Percentiles rank a stretch among this genome's conserved stretches.
Conservation (phyloP, 2,113 vertebrate genomes). For the Ciconia boyciana region DNA sequence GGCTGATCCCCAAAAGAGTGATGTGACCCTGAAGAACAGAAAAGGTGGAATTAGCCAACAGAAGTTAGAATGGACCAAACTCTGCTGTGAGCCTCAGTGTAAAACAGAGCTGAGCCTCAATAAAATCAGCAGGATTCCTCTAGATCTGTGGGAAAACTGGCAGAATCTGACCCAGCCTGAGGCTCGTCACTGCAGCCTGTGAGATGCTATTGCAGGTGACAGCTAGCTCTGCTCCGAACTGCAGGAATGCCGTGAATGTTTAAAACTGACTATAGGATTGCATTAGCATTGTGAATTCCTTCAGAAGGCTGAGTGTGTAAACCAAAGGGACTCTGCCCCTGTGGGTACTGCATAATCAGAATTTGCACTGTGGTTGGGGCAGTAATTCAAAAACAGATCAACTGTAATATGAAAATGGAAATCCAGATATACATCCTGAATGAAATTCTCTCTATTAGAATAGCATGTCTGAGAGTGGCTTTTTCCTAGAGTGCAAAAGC, state of each 20-base stretch:
- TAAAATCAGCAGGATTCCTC: neutral
- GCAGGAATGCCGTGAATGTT: neutral
- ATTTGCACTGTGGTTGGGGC: neutral
- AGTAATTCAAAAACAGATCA: neutral
- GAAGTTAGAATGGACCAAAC: neutral
- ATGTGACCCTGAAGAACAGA: slow-evolving; percentile 11
- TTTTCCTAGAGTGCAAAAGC: neutral
- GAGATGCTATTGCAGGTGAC: neutral
- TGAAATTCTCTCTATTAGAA: neutral
- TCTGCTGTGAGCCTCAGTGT: neutral
- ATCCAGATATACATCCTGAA: neutral
- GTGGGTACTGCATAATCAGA: neutral
- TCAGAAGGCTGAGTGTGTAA: neutral
- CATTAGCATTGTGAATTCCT: neutral
- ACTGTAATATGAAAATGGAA: neutral
- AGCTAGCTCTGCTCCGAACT: neutral
- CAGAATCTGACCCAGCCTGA: neutral
- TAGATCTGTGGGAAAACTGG: neutral
- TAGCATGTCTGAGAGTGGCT: neutral
- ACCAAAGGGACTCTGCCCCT: neutral
- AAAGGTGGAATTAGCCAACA: neutral
- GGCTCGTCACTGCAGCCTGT: neutral
- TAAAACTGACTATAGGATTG: neutral
- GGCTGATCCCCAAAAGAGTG: neutral
- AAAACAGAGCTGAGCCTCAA: neutral